These are phyloP conservation scores for Agrotis exclamationis DNA, from an alignment of 2,888 invertebrate species.

Conservation along the genomic window DNA sequence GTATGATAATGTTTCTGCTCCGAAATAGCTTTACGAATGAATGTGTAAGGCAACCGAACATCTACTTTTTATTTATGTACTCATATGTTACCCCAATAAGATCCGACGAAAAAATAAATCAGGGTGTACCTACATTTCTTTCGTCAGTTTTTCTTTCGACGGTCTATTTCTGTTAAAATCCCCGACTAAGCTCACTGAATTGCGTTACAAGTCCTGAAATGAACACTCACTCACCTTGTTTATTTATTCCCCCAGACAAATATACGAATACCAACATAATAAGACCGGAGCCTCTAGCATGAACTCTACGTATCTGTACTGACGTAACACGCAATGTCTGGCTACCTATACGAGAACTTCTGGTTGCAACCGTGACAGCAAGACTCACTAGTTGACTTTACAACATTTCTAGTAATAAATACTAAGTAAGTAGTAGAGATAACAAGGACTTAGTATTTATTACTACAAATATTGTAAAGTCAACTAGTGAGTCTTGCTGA, in stretches of 20 bases:
- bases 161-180: slow-evolving; percentile 13
- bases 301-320: no score
- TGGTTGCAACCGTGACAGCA: no score
- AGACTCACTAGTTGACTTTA: no score
- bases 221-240: slow-evolving; percentile 13
- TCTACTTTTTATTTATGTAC: slow-evolving; percentile 4
- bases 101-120: slow-evolving; percentile 10
- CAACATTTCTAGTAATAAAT: no score
- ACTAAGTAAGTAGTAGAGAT: no score
- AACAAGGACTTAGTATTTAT: no score
- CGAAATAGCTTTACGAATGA: slow-evolving; percentile 4
- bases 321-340: no score
- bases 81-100: slow-evolving; percentile 9
- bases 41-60: neutral
- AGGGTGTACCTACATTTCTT: slow-evolving; percentile 10
- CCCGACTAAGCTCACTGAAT: slow-evolving; percentile 9
- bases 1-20: neutral
- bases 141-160: slow-evolving; percentile 10
- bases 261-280: neutral
- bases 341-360: no score
- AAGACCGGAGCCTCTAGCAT: no score
- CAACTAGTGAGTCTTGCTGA: no score
- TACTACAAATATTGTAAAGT: no score
- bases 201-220: slow-evolving; percentile 4
- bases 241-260: slow-evolving; percentile 1